Conservation (phyloP, 2,888 invertebrate species). For the Busseola fusca region DNA sequence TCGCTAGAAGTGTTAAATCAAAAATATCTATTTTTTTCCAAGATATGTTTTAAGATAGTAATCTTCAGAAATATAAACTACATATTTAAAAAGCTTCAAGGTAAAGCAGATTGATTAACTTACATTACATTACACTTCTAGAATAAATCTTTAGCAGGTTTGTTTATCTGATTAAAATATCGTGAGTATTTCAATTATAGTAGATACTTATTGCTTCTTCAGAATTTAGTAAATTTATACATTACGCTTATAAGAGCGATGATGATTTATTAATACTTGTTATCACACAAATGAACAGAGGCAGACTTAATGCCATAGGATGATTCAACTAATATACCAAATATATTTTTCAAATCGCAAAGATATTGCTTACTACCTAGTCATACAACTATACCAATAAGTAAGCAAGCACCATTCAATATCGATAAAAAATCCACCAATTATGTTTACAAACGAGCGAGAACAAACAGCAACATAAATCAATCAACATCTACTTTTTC, state of each 20-base stretch:
- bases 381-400: background rate
- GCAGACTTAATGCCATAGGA: no score
- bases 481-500: conserved; percentile 10
- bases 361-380: background rate
- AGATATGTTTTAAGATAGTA: background rate
- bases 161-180: background rate
- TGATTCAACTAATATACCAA: no score
- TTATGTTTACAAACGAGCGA: background rate
- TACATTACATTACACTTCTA: no score
- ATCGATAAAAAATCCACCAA: background rate
- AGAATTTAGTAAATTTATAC: background rate
- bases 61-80: conserved; percentile 1
- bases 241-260: no score
- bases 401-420: background rate
- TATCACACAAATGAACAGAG: no score
- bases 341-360: background rate
- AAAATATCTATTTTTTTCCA: background rate
- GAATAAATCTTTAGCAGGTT: background rate
- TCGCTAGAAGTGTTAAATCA: background rate
- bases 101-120: conserved; percentile 12
- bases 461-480: conserved; percentile 14
- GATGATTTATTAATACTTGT: no score
- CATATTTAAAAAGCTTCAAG: background rate
- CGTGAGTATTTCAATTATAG: no score
- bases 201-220: background rate